Evolutionary conservation across 2,113 vertebrate species (phyloP).

Genomic region (Macrotis lagotis): DNA sequence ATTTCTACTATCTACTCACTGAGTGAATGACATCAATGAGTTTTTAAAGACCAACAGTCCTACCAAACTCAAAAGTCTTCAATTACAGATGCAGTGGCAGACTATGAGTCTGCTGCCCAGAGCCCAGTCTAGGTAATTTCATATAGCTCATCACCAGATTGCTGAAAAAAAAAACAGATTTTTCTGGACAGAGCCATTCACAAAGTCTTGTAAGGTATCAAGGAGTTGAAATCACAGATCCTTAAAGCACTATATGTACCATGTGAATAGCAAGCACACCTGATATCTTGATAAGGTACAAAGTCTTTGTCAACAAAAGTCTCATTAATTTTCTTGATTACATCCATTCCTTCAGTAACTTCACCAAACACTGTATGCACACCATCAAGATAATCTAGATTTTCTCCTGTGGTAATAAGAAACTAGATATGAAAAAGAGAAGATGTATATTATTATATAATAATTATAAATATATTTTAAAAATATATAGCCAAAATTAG

Average conservation of each 20-base stretch:
- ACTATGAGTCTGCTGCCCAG: neutral
- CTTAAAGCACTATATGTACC: neutral
- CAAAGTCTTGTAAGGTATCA: neutral
- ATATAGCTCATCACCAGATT: neutral
- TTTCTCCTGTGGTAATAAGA: conserved; percentile 94
- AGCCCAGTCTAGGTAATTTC: neutral
- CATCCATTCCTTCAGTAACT: conserved; percentile 95
- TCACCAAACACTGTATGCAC: conserved; percentile 98
- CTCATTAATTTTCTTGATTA: conserved; percentile 95
- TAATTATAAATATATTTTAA: neutral
- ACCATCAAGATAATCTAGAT: conserved; percentile 95
- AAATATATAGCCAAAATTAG: conserved; percentile 19
- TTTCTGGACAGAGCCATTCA: neutral
- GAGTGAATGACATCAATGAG: neutral
- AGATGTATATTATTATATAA: neutral
- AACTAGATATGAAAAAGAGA: conserved; percentile 85
- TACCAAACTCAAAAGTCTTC: neutral
- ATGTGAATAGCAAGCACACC: conserved; percentile 81
- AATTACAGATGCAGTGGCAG: neutral
- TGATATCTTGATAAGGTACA: conserved; percentile 97
- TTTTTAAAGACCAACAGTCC: neutral
- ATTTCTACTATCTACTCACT: neutral
- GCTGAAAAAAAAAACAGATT: neutral
- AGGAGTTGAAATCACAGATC: neutral
- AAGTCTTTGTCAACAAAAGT: conserved; percentile 96